Evolutionary conservation across 2,113 vertebrate species (phyloP), one percentile per base, ranked within the genome.

Genomic region (Empidonax traillii): DNA sequence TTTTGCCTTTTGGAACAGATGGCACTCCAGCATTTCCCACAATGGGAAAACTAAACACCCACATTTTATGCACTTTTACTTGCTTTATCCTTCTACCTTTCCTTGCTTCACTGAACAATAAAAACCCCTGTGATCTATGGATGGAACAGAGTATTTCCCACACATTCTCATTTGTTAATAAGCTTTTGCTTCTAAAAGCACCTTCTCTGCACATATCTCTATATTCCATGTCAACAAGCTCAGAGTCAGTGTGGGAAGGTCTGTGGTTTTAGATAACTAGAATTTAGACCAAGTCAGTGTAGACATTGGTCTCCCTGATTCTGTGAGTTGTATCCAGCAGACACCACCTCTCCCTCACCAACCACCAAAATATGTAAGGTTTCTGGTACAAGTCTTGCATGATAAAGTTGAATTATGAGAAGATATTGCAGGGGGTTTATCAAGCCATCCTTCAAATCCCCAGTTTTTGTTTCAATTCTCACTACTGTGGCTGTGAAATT

Each of bases 221-320:
- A 41, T 20, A 28, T 28, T 46, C 37, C 53, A 9, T 0, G 7
- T 30, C 46, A 49, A 39, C 39, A 53, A 33, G 16, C 6, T 35
- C 19, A 61, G 31, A 49, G 41, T 30, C 52, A 6, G 12, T 4
- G 9, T 27, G 53, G 56, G 21, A 77, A 58, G 35, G 14, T 49
- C 2, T 52, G 75, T 12, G 39, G 53, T 3, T 63, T 17, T 19
- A 25, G 27, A 25, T 10, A 21, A n/a, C 9, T 27, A 37, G 22
- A 69, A 55, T 8, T 8, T 55, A 67, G 65, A 76, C 12, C 46
- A 77, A 2, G 6, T 24, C 39, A n/a, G 46, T 0, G 2, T 0
- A 43, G 12, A 84, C 16, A 46, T 7, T 4, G 6, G 10, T 15
- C 63, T 67, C 33, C 65, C 14, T 10, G 23, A 13, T 31, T 12